Evolutionary conservation across 2,113 vertebrate species (phyloP).

Genomic region (Vanacampus margaritifer): DNA sequence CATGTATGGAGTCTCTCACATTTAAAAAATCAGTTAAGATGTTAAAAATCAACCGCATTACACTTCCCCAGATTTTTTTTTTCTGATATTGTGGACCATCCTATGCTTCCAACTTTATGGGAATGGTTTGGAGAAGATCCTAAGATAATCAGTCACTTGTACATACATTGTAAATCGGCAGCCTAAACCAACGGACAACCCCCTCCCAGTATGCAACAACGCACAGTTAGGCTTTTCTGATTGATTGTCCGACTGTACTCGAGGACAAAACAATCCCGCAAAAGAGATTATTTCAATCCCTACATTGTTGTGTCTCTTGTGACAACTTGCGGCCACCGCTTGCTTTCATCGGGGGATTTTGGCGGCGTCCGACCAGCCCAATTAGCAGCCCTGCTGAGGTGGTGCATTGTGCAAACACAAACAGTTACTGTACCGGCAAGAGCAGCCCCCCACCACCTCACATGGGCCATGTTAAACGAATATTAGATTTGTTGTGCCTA

Average conservation of each 20-base stretch:
- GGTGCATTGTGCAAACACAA: constrained; percentile 66
- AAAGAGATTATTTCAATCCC: constrained; percentile 66
- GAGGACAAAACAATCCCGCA: not conserved
- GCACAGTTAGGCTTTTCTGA: no score
- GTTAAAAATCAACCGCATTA: no score
- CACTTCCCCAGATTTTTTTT: no score
- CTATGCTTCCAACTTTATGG: no score
- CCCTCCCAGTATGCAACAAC: not conserved
- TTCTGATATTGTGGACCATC: no score
- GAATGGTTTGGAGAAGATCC: no score
- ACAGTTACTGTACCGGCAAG: constrained; percentile 60
- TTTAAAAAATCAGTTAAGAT: no score
- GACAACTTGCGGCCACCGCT: constrained; percentile 44
- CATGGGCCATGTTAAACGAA: constrained; percentile 59
- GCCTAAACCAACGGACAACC: not conserved
- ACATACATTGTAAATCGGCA: not conserved
- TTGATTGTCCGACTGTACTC: not conserved
- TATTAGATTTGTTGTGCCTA: constrained; percentile 66
- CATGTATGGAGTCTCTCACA: no score
- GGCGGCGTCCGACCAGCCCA: constrained; percentile 53
- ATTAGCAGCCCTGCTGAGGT: constrained; percentile 54
- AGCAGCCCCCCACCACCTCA: constrained; percentile 31
- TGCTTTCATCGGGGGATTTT: constrained; percentile 46
- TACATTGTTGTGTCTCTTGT: constrained; percentile 53
- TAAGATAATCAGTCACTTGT: no score